Evolutionary conservation across 2,797 vertebrate species (phyloP), one percentile per base, ranked within the genome.

Genomic region (Monodelphis domestica): DNA sequence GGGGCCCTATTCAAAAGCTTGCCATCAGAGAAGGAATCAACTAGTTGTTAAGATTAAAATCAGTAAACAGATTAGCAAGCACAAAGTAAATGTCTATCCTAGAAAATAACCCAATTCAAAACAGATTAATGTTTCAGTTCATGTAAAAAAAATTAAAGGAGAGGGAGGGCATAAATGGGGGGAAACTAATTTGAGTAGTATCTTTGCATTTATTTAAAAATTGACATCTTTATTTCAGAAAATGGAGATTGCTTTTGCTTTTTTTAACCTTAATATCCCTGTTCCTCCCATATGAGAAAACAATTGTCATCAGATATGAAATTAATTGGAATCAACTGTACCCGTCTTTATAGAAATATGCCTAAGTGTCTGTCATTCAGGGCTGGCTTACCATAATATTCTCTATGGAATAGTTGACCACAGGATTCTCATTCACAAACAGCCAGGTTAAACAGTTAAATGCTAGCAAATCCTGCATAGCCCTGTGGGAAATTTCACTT

Each of bases 401-500:
- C 99, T 99, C 99, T 98, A 94, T 45, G 98, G 99, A 98, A 99
- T 98, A 98, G 99, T 97, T 99, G 99, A 99, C 99, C 99, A 98
- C 98, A 99, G 98, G 98, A 98, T 98, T 99, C 98, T 98, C 98
- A 99, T 99, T 99, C 99, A 98, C 98, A 99, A 99, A 99, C 99
- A 99, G 99, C 99, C 99, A 99, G 99, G 99, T 99, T 99, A 99
- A 99, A 99, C 99, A 99, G 99, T 99, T 99, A 99, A 99, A 99
- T 98, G 99, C 98, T 99, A 99, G 99, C 99, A 99, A 99, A 99
- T 99, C 99, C 99, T 99, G 98, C 99, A 99, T 99, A 99, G 99
- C 99, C 99, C 99, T 99, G 99, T 99, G 99, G 99, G 99, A 99
- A 99, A 99, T 99, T 99, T 99, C 99, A 99, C 99, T 99, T 99